Base-by-base conservation (phyloP, 2,113 vertebrate species). In the Chaetura pelagica region DNA sequence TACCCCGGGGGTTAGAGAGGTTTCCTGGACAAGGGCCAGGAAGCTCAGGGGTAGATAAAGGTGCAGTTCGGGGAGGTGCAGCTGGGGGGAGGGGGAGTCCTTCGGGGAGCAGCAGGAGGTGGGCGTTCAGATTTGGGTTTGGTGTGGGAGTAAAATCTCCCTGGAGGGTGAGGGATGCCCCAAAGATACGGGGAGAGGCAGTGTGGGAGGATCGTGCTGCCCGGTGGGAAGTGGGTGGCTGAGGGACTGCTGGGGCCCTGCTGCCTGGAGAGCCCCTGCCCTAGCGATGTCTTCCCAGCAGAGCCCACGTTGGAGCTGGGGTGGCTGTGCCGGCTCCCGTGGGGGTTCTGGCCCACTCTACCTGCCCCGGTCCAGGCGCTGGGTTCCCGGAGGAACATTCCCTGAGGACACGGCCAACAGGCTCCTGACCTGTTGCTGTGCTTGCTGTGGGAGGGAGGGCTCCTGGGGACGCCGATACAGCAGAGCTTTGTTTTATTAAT, bases 361-460 rank as follows among this genome's bases (percentile, higher is more conserved):
- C 2, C 6, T 1, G 4, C 32, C 24, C 7, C 21, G 12, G 7
- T 81, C 19, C 30, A 7, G 42, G 67, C 38, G 4, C 29, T 40
- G 54, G 54, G n/a, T 55, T 57, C 66, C 12, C 21, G 40, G 20
- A 34, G 44, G 30, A 85, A 62, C 23, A 1, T 49, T 27, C 42
- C 22, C 22, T 2, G 6, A 38, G 71, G 83, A 12, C 62, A 7
- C 48, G 63, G 62, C 29, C 44, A n/a, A 44, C 94, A 96, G 84
- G 84, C 84, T 94, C n/a, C 80, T 21, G 93, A 94, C 95, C 89
- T 96, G 96, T 95, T 95, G 96, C 95, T 84, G 76, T 8, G 4
- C 19, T 75, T 40, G 57, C 72, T 20, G 76, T 35, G 76, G 83
- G 84, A 93, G 86, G 85, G 35, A 90, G 78, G 9, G 6, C 80